phyloP scores from a whole-genome alignment of 2,113 vertebrate species.

The Xenopus borealis region DNA sequence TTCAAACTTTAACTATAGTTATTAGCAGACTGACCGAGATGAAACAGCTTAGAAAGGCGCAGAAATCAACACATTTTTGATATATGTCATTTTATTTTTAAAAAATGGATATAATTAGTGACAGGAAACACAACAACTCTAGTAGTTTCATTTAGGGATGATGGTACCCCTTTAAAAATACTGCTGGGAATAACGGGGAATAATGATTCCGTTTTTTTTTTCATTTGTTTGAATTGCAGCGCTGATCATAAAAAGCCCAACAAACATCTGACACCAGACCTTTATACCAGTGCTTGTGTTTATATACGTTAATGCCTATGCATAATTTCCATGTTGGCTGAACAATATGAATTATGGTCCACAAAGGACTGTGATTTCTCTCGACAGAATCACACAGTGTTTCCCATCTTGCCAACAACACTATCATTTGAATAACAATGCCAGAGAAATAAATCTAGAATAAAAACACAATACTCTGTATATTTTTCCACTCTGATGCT shows the following conservation, averaged over 20 bases:
- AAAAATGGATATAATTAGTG: no score
- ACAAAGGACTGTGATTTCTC: conserved; percentile 4
- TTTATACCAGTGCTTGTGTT: background rate
- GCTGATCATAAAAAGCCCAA: background rate
- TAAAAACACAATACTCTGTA: conserved; percentile 29
- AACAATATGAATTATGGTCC: conserved; percentile 5
- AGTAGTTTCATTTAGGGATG: no score
- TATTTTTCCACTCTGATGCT: conserved; percentile 28
- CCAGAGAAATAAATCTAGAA: conserved; percentile 13
- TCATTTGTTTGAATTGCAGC: no score
- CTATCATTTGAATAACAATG: conserved; percentile 29
- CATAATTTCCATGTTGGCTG: background rate
- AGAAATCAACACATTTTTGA: no score
- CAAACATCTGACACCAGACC: background rate
- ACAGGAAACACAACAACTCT: no score
- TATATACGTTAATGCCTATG: background rate
- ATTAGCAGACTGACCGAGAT: no score
- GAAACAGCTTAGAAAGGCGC: no score
- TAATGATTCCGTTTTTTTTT: no score
- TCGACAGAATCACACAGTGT: conserved; percentile 17
- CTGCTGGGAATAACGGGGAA: no score
- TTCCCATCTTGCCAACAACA: conserved; percentile 26
- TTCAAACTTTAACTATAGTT: no score
- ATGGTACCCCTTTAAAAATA: no score
- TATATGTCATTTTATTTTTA: no score